These are phyloP conservation scores for Neoaliturus tenellus DNA, from an alignment of 2,888 invertebrate genomes.

Conservation along the genomic window DNA sequence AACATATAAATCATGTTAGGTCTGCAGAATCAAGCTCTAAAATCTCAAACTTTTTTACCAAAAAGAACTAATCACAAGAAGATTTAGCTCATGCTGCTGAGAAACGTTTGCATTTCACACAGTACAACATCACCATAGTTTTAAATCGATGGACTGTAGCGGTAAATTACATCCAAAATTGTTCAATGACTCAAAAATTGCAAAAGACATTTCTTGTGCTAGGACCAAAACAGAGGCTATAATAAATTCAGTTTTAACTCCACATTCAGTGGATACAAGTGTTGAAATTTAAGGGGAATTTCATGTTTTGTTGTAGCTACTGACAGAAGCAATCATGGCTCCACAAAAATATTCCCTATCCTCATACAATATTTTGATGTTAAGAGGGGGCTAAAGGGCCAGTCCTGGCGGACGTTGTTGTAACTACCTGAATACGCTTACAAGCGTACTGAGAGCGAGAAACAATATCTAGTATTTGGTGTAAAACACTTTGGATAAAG, in stretches of 20 bases:
- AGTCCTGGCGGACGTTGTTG: too few relatives aligned
- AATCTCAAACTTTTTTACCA: background rate
- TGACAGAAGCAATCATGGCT: constrained; percentile 59
- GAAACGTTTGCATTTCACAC: constrained; percentile 29
- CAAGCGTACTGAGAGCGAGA: too few relatives aligned
- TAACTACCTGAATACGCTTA: too few relatives aligned
- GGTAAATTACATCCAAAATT: background rate
- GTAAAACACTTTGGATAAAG: too few relatives aligned
- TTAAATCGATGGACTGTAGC: constrained; percentile 18
- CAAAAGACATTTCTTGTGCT: constrained; percentile 9
- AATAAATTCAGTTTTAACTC: constrained; percentile 58
- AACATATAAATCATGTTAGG: background rate
- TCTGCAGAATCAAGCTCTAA: background rate
- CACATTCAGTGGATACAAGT: constrained; percentile 51
- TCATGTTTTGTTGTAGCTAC: constrained; percentile 56
- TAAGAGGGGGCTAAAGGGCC: too few relatives aligned
- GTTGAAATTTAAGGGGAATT: constrained; percentile 38
- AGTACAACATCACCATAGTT: constrained; percentile 30
- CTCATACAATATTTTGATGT: constrained; percentile 57
- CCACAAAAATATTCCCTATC: constrained; percentile 59
- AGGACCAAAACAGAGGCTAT: constrained; percentile 57
- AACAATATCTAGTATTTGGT: too few relatives aligned
- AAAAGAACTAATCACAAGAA: background rate
- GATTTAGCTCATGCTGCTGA: constrained; percentile 13
- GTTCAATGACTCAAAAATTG: constrained; percentile 3